Base-by-base conservation (phyloP, 2,797 vertebrate species). In the Pteronotus mesoamericanus region DNA sequence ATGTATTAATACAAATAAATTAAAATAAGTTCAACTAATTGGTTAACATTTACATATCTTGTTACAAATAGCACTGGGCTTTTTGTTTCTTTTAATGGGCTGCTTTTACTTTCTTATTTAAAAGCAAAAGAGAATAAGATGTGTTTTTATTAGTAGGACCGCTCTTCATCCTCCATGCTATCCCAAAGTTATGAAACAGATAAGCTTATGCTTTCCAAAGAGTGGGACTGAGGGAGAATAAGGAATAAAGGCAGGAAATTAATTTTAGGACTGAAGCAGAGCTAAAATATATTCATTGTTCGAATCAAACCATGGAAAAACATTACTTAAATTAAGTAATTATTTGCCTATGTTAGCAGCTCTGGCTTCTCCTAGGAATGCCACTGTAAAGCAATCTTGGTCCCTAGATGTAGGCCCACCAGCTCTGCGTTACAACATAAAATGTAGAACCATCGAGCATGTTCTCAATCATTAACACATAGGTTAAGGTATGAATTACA, bases 301-400 rank as follows among this genome's bases (percentile, higher is more conserved):
- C 42, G 68, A 91, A 89, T 74, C 91, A 92, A 94, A 88, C 5
- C 51, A 90, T 14, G 24, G 18, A 86, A 66, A 94, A 88, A 74
- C 19, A 80, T 57, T 87, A 59, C 51, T 48, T 75, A 69, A 72
- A 59, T 42, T 3, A 95, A 59, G 59, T 39, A 83, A 53, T 51
- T 82, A 83, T 39, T 91, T 80, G 89, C 91, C 79, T 55, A 61
- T 34, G 37, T 24, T 86, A 91, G 21, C 75, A 85, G 71, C 48
- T 84, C 57, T 92, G 87, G n/a, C 64, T 87, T 90, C 75, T 88
- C 46, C 55, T 37, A 82, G 32, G 46, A 91, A 90, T 83, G 77
- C 4, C 32, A 74, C 1, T 86, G 21, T 75, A 89, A 95, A 83
- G 55, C 9, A 78, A 66, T 24, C 37, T 48, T 94, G 39, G 86